Base-by-base conservation (phyloP, 2,113 vertebrate species). In the Hymenochirus boettgeri region DNA sequence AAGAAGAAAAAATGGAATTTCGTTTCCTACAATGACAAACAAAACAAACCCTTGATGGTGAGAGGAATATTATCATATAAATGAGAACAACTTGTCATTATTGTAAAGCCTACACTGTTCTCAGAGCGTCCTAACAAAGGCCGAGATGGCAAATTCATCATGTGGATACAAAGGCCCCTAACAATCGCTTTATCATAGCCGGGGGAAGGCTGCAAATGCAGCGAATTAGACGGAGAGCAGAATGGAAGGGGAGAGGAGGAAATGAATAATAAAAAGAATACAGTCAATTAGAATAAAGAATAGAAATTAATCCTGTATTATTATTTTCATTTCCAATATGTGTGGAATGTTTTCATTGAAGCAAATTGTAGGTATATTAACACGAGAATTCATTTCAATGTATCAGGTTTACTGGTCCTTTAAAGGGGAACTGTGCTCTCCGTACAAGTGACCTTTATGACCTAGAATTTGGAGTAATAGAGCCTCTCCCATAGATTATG, bases 1-100 rank as follows among this genome's bases (percentile, higher is more conserved):
- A 18, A 26, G 45, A 25, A 42, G 5, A 31, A 25, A 1, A 59
- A 42, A 18, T 73, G 57, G 65, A 73, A 63, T 79, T 70, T 70
- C 11, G 13, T 3, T 19, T 19, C 45, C 19, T 18, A 21, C 45
- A 9, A 1, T 18, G 5, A 47, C n/a, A 6, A 5, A 45, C 5
- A 15, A 5, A 45, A 15, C 37, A 13, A 39, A 15, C 11, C 12
- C 37, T 39, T 39, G 11, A 39, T 39, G 37, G 10, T 5, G 11
- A 10, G 4, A 39, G 37, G 1, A 17, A 15, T 2, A 42, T 12
- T 19, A 2, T 33, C 25, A 10, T 23, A 31, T 10, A 57, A 21
- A 52, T 58, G 13, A 35, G 54, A 35, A 21, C 7, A 3, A 35
- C n/a, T 60, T 12, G 57, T 13, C 15, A 24, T 60, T 46, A 18